These are phyloP conservation scores for Lutjanus erythropterus DNA, from an alignment of 2,113 vertebrate species.

Conservation along the genomic window DNA sequence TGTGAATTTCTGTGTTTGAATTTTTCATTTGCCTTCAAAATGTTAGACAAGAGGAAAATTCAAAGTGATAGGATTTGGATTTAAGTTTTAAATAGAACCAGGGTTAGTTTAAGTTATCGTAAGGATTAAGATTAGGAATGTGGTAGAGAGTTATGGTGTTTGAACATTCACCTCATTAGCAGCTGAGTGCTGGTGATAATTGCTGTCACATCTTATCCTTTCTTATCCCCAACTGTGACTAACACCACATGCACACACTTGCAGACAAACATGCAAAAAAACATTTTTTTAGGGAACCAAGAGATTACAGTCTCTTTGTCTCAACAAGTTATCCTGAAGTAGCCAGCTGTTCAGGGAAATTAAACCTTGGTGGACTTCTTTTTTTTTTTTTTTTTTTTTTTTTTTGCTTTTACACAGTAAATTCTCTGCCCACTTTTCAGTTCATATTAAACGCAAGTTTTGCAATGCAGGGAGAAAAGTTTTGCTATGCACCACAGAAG, in stretches of 20 bases:
- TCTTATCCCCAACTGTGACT: neutral
- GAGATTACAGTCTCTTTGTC: slow-evolving; percentile 13
- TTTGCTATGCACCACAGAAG: neutral
- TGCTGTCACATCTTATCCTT: neutral
- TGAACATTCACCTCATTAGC: slow-evolving; percentile 25
- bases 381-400: no score
- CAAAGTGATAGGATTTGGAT: slow-evolving; percentile 11
- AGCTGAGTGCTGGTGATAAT: slow-evolving; percentile 25
- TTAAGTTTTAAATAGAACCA: neutral
- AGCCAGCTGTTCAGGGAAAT: neutral
- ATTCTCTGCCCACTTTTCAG: neutral
- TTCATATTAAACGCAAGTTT: neutral
- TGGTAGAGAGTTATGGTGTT: neutral
- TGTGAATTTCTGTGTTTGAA: neutral
- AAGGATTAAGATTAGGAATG: slow-evolving; percentile 12
- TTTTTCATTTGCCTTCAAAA: neutral
- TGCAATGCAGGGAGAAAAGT: neutral
- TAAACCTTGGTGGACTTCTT: neutral
- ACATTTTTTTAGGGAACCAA: neutral
- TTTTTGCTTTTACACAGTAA: neutral
- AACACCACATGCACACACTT: neutral
- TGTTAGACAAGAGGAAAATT: neutral
- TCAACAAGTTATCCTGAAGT: slow-evolving; percentile 6
- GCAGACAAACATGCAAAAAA: neutral
- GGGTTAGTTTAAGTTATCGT: neutral